A percentile compares a stretch with the other conserved stretches of the same genome.
phyloP scores from a whole-genome alignment of 2,888 invertebrate species.

The Rhorus exstirpatorius region DNA sequence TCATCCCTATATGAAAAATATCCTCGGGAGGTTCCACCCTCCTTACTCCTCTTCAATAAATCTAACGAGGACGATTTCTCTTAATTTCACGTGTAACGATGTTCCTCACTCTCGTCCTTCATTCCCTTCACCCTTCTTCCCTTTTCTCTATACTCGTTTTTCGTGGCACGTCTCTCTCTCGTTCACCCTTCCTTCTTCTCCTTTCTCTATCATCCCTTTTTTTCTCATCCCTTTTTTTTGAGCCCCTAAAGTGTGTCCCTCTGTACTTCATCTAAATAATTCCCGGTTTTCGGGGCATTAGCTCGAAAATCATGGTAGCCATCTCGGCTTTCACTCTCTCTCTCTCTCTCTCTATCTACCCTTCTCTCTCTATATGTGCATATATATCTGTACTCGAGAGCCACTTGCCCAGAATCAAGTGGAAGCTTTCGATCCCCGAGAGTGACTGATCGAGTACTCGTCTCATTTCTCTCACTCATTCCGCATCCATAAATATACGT shows the following conservation, averaged over 20 bases:
- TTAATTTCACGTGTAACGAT: constrained; percentile 63
- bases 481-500: neutral
- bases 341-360: no score
- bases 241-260: constrained; percentile 41
- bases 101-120: constrained; percentile 23
- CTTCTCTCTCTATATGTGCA: no score
- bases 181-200: neutral
- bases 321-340: neutral
- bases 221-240: neutral
- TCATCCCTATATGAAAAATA: constrained; percentile 30
- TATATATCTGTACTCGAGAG: neutral
- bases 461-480: neutral
- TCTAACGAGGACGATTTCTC: constrained; percentile 60
- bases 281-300: constrained; percentile 47
- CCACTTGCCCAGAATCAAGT: constrained; percentile 22
- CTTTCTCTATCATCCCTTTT: constrained; percentile 2
- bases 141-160: constrained; percentile 37
- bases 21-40: constrained; percentile 21
- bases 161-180: constrained; percentile 37
- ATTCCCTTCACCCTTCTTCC: neutral
- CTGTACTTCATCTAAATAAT: constrained; percentile 62
- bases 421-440: constrained; percentile 32
- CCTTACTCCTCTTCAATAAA: constrained; percentile 57
- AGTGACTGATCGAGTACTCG: constrained; percentile 12
- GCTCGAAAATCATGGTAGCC: constrained; percentile 62